These are phyloP conservation scores for Mareca strepera DNA, from an alignment of 2,797 vertebrate species.

Conservation along the genomic window DNA sequence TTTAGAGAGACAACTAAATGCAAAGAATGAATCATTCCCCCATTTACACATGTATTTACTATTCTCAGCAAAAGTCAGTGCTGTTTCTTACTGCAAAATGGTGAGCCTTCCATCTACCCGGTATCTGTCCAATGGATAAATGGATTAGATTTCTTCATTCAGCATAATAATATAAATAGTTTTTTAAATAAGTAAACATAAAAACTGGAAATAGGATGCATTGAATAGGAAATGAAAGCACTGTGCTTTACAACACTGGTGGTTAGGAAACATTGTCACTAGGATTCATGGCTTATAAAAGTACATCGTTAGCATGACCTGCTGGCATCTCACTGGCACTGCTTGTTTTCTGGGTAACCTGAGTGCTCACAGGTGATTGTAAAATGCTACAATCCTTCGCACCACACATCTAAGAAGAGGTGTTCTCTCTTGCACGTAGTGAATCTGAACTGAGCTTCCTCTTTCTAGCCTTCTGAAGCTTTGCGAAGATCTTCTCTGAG, in stretches of 20 bases:
- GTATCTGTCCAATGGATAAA: neutral
- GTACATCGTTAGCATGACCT: neutral
- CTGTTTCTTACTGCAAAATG: neutral
- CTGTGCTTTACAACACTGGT: neutral
- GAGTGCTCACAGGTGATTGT: neutral
- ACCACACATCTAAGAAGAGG: neutral
- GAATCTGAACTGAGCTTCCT: neutral
- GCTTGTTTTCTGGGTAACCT: neutral
- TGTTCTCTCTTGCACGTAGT: neutral
- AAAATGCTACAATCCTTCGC: neutral
- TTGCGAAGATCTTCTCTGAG: neutral
- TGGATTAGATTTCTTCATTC: neutral
- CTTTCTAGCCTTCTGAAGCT: neutral
- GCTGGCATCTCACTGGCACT: neutral
- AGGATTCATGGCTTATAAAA: neutral
- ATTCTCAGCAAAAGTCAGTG: neutral
- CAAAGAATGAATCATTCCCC: constrained; percentile 1
- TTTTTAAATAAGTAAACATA: neutral
- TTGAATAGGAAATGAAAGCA: neutral
- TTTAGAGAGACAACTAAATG: neutral
- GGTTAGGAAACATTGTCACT: neutral
- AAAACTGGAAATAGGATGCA: neutral
- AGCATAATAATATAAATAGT: neutral
- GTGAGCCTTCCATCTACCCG: neutral
- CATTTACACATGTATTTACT: neutral